Base-by-base conservation (phyloP, 2,113 vertebrate species). In the Tinamus guttatus region DNA sequence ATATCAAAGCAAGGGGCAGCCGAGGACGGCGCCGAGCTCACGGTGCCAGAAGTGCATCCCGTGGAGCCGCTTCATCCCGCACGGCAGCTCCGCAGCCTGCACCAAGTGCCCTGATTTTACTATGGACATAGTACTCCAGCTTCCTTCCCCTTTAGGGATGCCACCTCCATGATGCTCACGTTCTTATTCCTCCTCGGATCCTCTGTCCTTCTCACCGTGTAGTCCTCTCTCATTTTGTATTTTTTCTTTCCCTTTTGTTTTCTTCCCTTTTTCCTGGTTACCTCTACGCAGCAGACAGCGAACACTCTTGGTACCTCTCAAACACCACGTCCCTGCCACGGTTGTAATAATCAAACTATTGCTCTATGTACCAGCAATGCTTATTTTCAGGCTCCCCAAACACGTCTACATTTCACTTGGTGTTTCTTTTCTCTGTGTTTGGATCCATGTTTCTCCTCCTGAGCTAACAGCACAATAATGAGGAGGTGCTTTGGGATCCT, bases 1-100 rank as follows among this genome's bases (percentile, higher is more conserved):
- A 68, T 89, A 95, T 95, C 89, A 94, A 90, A 96, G 85, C 5
- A 34, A 14, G 43, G 41, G 16, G 25, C 24, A 81, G 68, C 10
- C 34, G 43, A 20, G 76, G 40, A 84, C 10, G 92, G 27, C 71
- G 87, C 19, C 92, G 74, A 88, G 54, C 87, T 32, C 56, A 20
- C 2, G 14, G 16, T 47, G 28, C 22, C 85, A 77, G 5, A 13
- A 76, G 49, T 14, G 11, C 77, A 32, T 14, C 78, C 68, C 28
- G 2, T 63, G 63, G 0, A 59, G 4, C 30, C 22, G 18, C 38
- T 80, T 13, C 54, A 28, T 6, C 79, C 14, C 7, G 12, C 5
- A 47, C 15, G 58, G 45, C 2, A 49, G 43, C 63, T 85, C 10
- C 4, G 5, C 68, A 40, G 38, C 24, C 51, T 20, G 1, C n/a